These are phyloP conservation scores for Ecdyonurus torrentis DNA, from an alignment of 2,888 invertebrate genomes.

Conservation along the genomic window DNA sequence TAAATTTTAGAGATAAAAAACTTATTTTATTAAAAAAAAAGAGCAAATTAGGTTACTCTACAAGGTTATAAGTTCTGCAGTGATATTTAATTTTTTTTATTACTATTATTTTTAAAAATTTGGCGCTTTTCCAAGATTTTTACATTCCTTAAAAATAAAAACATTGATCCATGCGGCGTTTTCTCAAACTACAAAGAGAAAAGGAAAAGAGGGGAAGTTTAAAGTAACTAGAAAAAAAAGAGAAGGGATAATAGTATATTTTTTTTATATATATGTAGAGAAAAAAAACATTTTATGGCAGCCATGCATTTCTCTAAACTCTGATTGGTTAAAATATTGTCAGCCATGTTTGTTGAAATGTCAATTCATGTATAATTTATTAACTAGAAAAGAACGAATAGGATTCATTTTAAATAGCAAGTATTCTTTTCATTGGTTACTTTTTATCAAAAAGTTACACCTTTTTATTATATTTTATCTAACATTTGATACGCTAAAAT, in stretches of 20 bases:
- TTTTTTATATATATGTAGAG: neutral
- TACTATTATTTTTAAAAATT: too few species aligned
- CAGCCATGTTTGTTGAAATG: neutral
- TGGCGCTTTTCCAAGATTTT: too few species aligned
- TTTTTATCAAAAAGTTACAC: neutral
- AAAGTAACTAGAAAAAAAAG: neutral
- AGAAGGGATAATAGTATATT: neutral
- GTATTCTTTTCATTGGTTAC: neutral
- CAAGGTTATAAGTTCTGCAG: too few species aligned
- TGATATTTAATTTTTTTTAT: too few species aligned
- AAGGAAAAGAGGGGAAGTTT: neutral
- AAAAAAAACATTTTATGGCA: neutral
- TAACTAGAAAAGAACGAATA: neutral
- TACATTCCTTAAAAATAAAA: too few species aligned
- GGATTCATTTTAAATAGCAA: neutral
- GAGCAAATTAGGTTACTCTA: too few species aligned
- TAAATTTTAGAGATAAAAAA: too few species aligned
- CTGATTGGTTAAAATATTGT: neutral
- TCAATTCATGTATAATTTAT: constrained; percentile 2
- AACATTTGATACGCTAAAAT: neutral
- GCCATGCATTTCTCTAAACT: neutral
- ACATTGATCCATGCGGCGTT: too few species aligned
- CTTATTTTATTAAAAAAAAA: too few species aligned
- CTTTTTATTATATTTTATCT: neutral
- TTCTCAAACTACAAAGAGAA: too few species aligned